These are phyloP conservation scores for Oxystoma pomonae DNA, from an alignment of 2,888 invertebrate genomes.

Conservation along the genomic window DNA sequence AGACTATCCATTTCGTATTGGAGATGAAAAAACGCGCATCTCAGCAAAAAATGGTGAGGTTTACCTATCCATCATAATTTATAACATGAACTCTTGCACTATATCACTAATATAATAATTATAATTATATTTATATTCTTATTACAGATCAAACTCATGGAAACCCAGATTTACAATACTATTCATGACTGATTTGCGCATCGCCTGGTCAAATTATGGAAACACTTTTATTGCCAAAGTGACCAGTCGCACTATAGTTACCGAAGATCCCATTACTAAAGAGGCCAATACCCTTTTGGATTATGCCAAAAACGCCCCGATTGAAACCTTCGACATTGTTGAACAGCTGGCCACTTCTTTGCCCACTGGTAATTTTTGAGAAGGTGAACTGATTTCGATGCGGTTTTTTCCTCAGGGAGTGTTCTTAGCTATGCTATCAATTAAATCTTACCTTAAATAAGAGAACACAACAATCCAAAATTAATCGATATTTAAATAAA, in stretches of 20 bases:
- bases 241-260: constrained; percentile 58
- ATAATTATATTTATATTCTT: neutral
- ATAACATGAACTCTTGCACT: too few species aligned
- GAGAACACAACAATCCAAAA: too few species aligned
- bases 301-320: constrained; percentile 48
- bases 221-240: constrained; percentile 52
- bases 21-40: too few species aligned
- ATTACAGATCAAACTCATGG: constrained; percentile 60
- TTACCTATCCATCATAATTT: too few species aligned
- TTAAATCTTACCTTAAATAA: too few species aligned
- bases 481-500: too few species aligned
- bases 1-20: too few species aligned
- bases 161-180: constrained; percentile 63
- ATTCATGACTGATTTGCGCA: constrained; percentile 65
- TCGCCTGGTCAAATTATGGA: constrained; percentile 56
- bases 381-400: neutral
- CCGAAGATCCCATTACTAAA: constrained; percentile 66
- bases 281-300: constrained; percentile 57
- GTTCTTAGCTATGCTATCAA: too few species aligned
- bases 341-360: constrained; percentile 35
- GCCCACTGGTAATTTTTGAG: constrained; percentile 48
- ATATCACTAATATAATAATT: neutral
- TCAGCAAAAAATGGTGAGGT: too few species aligned
- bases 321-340: constrained; percentile 39
- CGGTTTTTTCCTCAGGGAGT: neutral